phyloP scores from a whole-genome alignment of 92 coral and sea anemone species.

The Pocillopora meandrina region DNA sequence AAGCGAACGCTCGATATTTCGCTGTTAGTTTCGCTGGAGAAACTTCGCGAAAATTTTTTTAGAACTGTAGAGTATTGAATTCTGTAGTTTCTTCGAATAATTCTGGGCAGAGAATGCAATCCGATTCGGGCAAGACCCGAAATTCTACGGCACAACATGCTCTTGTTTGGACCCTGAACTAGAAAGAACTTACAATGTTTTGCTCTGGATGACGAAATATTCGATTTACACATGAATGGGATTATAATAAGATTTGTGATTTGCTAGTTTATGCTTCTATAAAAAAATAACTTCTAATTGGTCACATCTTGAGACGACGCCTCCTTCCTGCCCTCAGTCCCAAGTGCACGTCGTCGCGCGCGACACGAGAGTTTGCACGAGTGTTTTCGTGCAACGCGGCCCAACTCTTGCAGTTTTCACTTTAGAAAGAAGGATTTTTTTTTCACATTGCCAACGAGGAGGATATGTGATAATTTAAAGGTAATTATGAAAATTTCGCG shows the following conservation, averaged over 20 bases:
- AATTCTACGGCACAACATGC: constrained; percentile 31
- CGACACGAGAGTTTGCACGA: not conserved
- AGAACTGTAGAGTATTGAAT: not conserved
- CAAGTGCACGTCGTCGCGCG: not conserved
- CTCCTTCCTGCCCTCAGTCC: constrained; percentile 29
- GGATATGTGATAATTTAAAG: too few relatives aligned
- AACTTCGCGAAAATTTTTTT: constrained; percentile 4
- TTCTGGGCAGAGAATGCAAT: not conserved
- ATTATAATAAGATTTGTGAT: constrained; percentile 7
- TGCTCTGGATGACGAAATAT: constrained; percentile 4
- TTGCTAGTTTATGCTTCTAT: not conserved
- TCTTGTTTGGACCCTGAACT: not conserved
- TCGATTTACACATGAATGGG: not conserved
- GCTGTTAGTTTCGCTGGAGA: constrained; percentile 19
- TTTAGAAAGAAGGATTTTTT: too few relatives aligned
- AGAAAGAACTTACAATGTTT: not conserved
- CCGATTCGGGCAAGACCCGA: constrained; percentile 28
- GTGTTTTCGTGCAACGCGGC: not conserved
- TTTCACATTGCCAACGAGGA: too few relatives aligned
- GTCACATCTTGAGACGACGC: constrained; percentile 18
- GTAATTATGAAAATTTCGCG: too few relatives aligned
- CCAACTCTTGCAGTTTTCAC: too few relatives aligned
- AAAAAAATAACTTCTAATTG: constrained; percentile 12
- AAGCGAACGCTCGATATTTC: constrained; percentile 45
- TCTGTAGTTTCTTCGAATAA: not conserved